Percentiles rank a stretch among this genome's conserved stretches.
phyloP scores from a whole-genome alignment of 2,797 vertebrate species.

The Darevskia mixta region DNA sequence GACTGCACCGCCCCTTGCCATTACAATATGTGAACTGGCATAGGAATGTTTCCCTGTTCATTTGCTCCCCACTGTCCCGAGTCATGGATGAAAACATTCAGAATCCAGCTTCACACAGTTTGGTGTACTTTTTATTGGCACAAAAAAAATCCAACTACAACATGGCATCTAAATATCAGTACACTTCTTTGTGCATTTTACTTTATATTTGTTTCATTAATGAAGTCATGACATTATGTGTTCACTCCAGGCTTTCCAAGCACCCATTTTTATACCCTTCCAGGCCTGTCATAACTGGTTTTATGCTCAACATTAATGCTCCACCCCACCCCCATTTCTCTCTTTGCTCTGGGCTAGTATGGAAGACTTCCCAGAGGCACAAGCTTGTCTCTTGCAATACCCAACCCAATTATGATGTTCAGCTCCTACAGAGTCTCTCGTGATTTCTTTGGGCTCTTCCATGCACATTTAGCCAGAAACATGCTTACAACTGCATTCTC shows the following conservation, averaged over 20 bases:
- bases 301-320: background rate
- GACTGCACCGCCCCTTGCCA: background rate
- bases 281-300: background rate
- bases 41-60: background rate
- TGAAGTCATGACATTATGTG: conserved; percentile 23
- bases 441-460: background rate
- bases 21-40: background rate
- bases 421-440: background rate
- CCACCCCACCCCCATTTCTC: background rate
- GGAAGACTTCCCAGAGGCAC: conserved; percentile 4
- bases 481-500: conserved; percentile 13
- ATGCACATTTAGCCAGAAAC: conserved; percentile 21
- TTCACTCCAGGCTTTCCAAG: conserved; percentile 53
- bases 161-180: conserved; percentile 77
- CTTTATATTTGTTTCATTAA: conserved; percentile 65
- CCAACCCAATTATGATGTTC: background rate
- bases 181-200: conserved; percentile 72
- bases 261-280: conserved; percentile 44
- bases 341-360: background rate
- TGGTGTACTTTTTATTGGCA: conserved; percentile 82
- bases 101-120: conserved; percentile 19
- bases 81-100: background rate
- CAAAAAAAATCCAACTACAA: conserved; percentile 80
- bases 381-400: too few species aligned
- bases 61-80: background rate